A percentile compares a stretch with the other conserved stretches of the same genome.
These are phyloP conservation scores for Seriola aureovittata DNA, from an alignment of 2,113 vertebrate species.

Conservation along the genomic window DNA sequence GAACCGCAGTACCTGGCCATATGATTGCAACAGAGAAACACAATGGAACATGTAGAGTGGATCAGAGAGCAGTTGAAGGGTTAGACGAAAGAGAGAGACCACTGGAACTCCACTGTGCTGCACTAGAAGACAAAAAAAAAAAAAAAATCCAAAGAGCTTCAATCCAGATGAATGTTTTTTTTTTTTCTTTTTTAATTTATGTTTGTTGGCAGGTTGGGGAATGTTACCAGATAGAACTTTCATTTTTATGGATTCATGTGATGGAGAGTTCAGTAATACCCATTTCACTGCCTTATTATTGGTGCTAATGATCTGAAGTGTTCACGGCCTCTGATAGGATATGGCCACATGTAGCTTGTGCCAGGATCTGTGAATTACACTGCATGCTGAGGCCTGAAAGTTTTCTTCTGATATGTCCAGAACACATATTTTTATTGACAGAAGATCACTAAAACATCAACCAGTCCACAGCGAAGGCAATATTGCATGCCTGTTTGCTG, in stretches of 20 bases:
- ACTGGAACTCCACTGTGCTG: slow-evolving; percentile 87
- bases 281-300: slow-evolving; percentile 55
- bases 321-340: slow-evolving; percentile 50
- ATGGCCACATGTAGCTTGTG: slow-evolving; percentile 31
- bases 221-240: slow-evolving; percentile 58
- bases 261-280: slow-evolving; percentile 33
- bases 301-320: slow-evolving; percentile 73
- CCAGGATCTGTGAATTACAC: slow-evolving; percentile 46
- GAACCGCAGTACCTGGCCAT: slow-evolving; percentile 67
- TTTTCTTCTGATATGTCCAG: slow-evolving; percentile 16
- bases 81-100: slow-evolving; percentile 75
- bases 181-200: slow-evolving; percentile 69
- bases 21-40: slow-evolving; percentile 74
- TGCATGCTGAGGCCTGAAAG: slow-evolving; percentile 42
- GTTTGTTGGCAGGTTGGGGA: slow-evolving; percentile 67
- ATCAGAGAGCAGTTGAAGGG: slow-evolving; percentile 68
- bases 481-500: neutral
- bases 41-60: slow-evolving; percentile 51
- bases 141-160: slow-evolving; percentile 76
- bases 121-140: slow-evolving; percentile 77
- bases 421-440: slow-evolving; percentile 15
- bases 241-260: slow-evolving; percentile 27
- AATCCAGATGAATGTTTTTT: slow-evolving; percentile 86
- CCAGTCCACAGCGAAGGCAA: neutral
- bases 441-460: neutral